Base-by-base conservation (phyloP, 2,888 invertebrate species). In the Andrena dorsata region DNA sequence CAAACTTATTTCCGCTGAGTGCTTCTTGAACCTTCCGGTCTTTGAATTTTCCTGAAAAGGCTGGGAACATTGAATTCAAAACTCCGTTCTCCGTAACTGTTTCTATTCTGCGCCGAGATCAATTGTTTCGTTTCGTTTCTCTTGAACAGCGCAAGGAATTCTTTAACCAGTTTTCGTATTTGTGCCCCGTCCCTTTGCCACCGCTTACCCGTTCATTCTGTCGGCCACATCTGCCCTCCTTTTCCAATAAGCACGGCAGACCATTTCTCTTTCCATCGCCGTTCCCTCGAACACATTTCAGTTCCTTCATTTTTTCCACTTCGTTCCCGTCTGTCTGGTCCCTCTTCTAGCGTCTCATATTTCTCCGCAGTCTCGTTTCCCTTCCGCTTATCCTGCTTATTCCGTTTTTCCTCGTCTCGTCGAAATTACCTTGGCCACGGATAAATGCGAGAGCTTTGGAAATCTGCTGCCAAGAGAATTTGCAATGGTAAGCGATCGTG, bases 401-500 rank as follows among this genome's bases (percentile, higher is more conserved):
- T 77, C 65, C 82, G 58, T 63, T 76, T 69, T 41, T 72, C 70
- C 32, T 74, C 30, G 58, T n/a, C 47, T 47, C 70, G 20, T 20
- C 68, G 68, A 74, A 84, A 83, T 83, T 84, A 83, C 76, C 83
- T 71, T 53, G 74, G 83, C 74, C 63, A 30, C 80, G 80, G 69
- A 77, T 83, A 83, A 84, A 83, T 69, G 84, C 80, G 51, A 61
- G 73, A 64, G 74, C 83, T 76, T 80, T 69, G 65, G 64, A 76
- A 83, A 84, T 76, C 74, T 76, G 80, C 63, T 68, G 70, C 84
- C 73, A 76, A 72, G 80, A 66, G 83, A 84, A 84, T 84, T 84
- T 83, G 84, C 77, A 84, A 84, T 84, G 80, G 84, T 84, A 84
- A 83, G 80, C 75, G 82, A 82, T 83, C 82, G 83, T 58, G 47